These are phyloP conservation scores for Cryptophagus acutangulus DNA, from an alignment of 2,888 invertebrate species.

Conservation along the genomic window DNA sequence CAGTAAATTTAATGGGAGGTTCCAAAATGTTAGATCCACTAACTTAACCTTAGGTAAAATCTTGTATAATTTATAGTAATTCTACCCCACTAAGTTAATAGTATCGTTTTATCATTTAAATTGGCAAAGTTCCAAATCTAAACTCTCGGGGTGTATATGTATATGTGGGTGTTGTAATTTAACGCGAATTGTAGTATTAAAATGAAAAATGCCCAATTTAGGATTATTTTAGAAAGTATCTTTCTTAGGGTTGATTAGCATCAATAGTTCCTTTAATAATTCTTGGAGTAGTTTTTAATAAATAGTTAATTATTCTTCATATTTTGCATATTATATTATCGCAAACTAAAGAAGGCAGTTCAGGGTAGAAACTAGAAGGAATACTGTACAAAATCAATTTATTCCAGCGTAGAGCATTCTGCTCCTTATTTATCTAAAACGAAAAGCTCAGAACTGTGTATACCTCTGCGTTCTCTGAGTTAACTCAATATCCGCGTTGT, in stretches of 20 bases:
- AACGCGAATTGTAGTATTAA: too few relatives aligned
- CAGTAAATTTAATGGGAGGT: conserved; percentile 37
- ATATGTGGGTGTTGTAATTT: too few relatives aligned
- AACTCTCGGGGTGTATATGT: too few relatives aligned
- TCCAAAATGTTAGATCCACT: conserved; percentile 27
- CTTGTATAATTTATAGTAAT: conserved; percentile 46
- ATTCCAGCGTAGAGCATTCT: too few relatives aligned
- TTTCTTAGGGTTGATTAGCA: too few relatives aligned
- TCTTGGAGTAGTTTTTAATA: background rate
- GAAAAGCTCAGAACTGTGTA: too few relatives aligned
- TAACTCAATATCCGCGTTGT: conserved; percentile 49
- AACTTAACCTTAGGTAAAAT: conserved; percentile 44
- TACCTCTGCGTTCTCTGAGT: conserved; percentile 36
- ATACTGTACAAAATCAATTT: too few relatives aligned
- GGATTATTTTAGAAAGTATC: too few relatives aligned
- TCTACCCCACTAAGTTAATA: conserved; percentile 44
- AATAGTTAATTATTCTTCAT: background rate
- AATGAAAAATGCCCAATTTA: too few relatives aligned
- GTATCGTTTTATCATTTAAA: conserved; percentile 48
- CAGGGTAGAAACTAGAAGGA: background rate
- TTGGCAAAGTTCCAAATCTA: conserved; percentile 46
- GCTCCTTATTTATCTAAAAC: too few relatives aligned
- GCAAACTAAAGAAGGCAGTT: background rate
- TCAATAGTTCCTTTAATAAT: too few relatives aligned
- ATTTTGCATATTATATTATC: background rate